phyloP scores from a whole-genome alignment of 2,113 vertebrate species.

The Nymphicus hollandicus region DNA sequence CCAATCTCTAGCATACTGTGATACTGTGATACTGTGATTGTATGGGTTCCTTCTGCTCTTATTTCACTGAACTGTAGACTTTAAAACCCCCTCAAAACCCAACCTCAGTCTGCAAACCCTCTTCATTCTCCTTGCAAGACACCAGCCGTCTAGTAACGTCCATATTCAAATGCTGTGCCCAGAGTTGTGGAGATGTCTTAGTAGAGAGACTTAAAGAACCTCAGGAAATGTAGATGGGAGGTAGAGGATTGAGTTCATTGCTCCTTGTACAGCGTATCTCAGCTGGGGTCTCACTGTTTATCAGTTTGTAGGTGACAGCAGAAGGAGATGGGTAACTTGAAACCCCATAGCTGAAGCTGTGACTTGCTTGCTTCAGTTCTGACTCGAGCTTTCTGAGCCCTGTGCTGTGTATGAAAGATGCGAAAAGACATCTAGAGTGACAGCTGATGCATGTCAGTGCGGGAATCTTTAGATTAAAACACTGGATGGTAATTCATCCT shows the following conservation, averaged over 20 bases:
- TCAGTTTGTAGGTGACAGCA: neutral
- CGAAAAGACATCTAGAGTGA: neutral
- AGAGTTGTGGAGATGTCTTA: neutral
- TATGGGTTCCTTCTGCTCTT: neutral
- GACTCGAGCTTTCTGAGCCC: fast-evolving
- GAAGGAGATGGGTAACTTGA: neutral
- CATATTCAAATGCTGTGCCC: fast-evolving
- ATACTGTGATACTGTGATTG: too few species aligned
- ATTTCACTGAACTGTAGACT: neutral
- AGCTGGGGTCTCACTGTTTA: neutral
- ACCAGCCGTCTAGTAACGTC: neutral
- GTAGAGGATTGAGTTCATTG: neutral
- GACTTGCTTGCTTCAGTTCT: neutral
- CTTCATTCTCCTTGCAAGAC: neutral
- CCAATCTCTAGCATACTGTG: too few species aligned
- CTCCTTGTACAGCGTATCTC: neutral
- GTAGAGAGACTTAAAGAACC: neutral
- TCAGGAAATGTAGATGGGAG: neutral
- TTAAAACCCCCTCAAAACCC: neutral
- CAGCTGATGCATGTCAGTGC: neutral
- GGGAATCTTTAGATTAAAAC: neutral
- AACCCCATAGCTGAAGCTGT: neutral
- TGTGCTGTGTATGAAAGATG: neutral
- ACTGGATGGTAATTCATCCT: neutral
- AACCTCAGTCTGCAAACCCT: neutral